A percentile compares a stretch with the other conserved stretches of the same genome.
These are phyloP conservation scores for Oopsacas minuta DNA, from an alignment of 37 sponge, comb jelly and placozoan genomes.

Conservation along the genomic window DNA sequence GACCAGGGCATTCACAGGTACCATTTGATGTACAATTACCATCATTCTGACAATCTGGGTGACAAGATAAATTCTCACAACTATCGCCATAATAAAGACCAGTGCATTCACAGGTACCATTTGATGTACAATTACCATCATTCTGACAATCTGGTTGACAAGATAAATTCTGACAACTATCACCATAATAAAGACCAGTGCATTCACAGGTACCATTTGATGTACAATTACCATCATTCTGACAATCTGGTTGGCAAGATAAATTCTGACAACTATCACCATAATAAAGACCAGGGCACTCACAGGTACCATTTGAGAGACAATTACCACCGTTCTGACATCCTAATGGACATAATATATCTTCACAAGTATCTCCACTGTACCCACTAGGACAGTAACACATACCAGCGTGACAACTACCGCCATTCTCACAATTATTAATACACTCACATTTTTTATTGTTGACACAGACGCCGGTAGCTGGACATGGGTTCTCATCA, in stretches of 20 bases:
- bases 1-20: background rate
- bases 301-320: no score
- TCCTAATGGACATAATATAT: no score
- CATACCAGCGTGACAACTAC: background rate
- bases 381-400: background rate
- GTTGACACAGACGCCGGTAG: background rate
- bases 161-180: no score
- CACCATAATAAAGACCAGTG: no score
- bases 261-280: no score
- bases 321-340: no score
- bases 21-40: background rate
- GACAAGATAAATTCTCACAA: background rate
- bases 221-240: no score
- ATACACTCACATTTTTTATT: background rate
- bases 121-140: background rate
- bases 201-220: no score
- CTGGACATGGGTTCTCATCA: background rate
- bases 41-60: background rate
- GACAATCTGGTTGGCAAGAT: no score
- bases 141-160: background rate
- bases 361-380: background rate
- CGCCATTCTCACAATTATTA: background rate
- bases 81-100: background rate
- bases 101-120: background rate
- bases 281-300: no score